A percentile compares a stretch with the other conserved stretches of the same genome.
These are phyloP conservation scores for Chanos chanos DNA, from an alignment of 2,797 vertebrate genomes.

Conservation along the genomic window DNA sequence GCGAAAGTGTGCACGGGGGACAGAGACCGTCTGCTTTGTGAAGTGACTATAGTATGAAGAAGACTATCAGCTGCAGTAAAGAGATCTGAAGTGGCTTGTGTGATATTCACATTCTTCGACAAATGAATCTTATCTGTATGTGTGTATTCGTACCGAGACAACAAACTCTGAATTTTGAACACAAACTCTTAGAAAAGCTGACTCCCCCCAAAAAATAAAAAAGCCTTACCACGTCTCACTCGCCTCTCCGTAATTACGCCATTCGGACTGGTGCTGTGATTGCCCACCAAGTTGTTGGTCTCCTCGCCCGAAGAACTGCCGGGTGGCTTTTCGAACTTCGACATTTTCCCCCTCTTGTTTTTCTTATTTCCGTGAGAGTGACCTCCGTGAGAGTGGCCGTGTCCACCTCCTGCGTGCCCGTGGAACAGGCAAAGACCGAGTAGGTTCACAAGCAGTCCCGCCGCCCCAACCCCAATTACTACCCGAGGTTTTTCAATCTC, in stretches of 20 bases:
- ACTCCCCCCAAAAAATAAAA: background rate
- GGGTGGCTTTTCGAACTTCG: conserved; percentile 60
- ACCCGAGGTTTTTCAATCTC: conserved; percentile 85
- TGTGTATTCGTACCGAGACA: too few species aligned
- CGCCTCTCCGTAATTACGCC: conserved; percentile 60
- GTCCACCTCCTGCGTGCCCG: conserved; percentile 81
- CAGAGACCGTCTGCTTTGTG: too few species aligned
- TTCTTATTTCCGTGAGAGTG: conserved; percentile 72
- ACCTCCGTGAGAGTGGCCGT: conserved; percentile 68
- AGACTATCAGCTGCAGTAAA: too few species aligned
- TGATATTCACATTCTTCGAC: too few species aligned
- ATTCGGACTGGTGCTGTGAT: conserved; percentile 77
- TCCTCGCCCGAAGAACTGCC: conserved; percentile 75
- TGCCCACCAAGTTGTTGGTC: conserved; percentile 89
- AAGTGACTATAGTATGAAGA: too few species aligned
- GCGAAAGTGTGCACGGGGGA: too few species aligned
- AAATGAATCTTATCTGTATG: too few species aligned
- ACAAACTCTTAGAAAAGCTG: too few species aligned
- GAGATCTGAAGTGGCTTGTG: too few species aligned
- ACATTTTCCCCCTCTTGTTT: conserved; percentile 53
- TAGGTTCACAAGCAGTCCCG: conserved; percentile 88
- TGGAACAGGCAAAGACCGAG: conserved; percentile 90
- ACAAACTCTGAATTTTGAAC: too few species aligned
- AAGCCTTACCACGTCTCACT: conserved; percentile 44
- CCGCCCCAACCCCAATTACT: conserved; percentile 83